Conservation (phyloP, 1,140 invertebrate species). For the Drosophila eugracilis region DNA sequence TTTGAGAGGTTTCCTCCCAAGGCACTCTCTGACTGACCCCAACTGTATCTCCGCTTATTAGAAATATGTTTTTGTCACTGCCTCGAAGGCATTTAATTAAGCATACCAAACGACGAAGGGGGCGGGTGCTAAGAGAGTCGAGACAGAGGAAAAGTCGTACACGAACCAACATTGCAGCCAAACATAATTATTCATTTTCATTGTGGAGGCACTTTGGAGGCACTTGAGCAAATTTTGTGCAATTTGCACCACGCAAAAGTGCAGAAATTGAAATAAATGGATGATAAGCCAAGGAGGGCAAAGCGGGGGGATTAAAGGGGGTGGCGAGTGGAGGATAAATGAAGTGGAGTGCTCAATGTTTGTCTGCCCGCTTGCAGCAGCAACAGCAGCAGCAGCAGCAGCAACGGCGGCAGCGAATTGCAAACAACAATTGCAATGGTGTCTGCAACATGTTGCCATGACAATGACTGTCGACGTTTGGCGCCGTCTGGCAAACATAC, state of each 20-base stretch:
- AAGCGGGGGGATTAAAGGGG: neutral
- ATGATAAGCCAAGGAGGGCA: conserved; percentile 46
- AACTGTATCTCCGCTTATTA: conserved; percentile 19
- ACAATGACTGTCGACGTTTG: conserved; percentile 73
- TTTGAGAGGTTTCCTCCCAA: neutral
- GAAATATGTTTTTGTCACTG: conserved; percentile 46
- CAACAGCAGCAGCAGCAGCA: conserved; percentile 12
- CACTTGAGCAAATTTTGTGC: conserved; percentile 69
- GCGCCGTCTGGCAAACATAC: conserved; percentile 59
- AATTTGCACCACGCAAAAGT: conserved; percentile 69
- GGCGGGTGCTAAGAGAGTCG: too few relatives aligned
- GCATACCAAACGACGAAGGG: conserved; percentile 25
- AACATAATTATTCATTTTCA: conserved; percentile 76
- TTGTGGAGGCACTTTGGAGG: conserved; percentile 47
- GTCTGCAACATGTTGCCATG: conserved; percentile 78
- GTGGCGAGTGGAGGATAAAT: conserved; percentile 10
- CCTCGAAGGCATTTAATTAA: conserved; percentile 73
- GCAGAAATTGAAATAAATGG: conserved; percentile 82
- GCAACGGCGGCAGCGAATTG: too few relatives aligned
- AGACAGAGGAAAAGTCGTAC: neutral
- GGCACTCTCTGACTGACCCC: neutral
- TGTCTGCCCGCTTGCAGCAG: conserved; percentile 37
- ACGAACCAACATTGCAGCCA: conserved; percentile 28
- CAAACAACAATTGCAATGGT: conserved; percentile 25
- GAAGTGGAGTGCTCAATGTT: conserved; percentile 24